These are phyloP conservation scores for Gouania willdenowi DNA, from an alignment of 2,797 vertebrate species.

Conservation along the genomic window DNA sequence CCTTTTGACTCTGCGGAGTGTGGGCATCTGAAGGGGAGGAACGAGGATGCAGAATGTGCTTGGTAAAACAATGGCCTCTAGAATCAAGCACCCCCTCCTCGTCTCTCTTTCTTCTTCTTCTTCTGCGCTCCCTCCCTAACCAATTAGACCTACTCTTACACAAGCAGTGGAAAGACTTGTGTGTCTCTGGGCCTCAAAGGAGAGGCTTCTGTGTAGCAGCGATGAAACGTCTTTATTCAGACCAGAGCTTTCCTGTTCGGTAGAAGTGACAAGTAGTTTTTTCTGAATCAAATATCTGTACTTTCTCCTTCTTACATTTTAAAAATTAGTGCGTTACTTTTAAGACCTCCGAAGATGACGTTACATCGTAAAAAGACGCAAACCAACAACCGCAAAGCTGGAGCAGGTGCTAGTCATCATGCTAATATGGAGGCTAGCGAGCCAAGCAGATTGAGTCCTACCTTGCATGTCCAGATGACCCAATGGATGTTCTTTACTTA, in stretches of 20 bases:
- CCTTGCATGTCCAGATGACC: too few relatives aligned
- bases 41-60: constrained; percentile 69
- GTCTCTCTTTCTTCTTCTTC: constrained; percentile 53
- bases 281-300: too few relatives aligned
- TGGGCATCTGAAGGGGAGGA: constrained; percentile 67
- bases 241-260: constrained; percentile 49
- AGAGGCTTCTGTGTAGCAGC: constrained; percentile 60
- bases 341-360: too few relatives aligned
- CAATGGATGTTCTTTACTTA: too few relatives aligned
- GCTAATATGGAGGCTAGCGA: too few relatives aligned
- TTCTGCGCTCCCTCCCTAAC: constrained; percentile 31
- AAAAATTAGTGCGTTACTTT: too few relatives aligned
- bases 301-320: too few relatives aligned
- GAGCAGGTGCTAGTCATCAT: too few relatives aligned
- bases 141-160: constrained; percentile 67
- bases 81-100: constrained; percentile 65
- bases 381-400: too few relatives aligned
- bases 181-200: constrained; percentile 58
- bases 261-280: too few relatives aligned
- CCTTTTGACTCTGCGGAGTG: constrained; percentile 77
- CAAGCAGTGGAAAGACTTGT: constrained; percentile 53
- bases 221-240: constrained; percentile 61
- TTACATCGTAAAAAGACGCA: too few relatives aligned
- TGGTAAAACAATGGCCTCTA: constrained; percentile 74
- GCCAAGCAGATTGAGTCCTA: too few relatives aligned